phyloP scores from a whole-genome alignment of 1,140 invertebrate genomes.

The Drosophila lini region DNA sequence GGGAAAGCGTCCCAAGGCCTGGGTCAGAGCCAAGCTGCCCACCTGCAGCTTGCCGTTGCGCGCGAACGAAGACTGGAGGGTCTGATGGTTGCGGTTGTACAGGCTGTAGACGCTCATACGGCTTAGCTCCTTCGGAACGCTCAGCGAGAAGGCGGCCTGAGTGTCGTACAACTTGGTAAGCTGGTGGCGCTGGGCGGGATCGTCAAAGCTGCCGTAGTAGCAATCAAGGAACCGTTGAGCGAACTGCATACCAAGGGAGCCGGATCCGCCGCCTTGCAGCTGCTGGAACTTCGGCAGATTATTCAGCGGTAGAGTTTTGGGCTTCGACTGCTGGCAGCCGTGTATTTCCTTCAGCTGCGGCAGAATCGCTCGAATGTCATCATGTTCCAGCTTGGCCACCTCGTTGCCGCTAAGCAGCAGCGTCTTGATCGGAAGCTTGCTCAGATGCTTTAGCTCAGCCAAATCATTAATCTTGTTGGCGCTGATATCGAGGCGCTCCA shows the following conservation, averaged over 20 bases:
- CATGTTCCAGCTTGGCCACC: conserved; percentile 11
- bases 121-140: conserved; percentile 3
- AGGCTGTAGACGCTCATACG: conserved; percentile 11
- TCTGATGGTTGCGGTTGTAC: conserved; percentile 39
- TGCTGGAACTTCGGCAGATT: background rate
- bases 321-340: conserved; percentile 3
- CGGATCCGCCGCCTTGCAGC: background rate
- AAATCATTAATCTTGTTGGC: conserved; percentile 31
- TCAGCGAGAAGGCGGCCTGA: conserved; percentile 36
- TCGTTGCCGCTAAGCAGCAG: conserved; percentile 32
- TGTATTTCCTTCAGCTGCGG: conserved; percentile 22
- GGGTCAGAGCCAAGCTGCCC: conserved; percentile 1
- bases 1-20: conserved; percentile 35
- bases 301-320: too few relatives aligned
- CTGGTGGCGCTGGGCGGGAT: conserved; percentile 1
- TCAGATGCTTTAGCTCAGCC: conserved; percentile 26
- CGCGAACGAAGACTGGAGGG: conserved; percentile 11
- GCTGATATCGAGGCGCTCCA: conserved; percentile 50
- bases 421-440: background rate
- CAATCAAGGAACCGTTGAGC: conserved; percentile 5
- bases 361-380: conserved; percentile 8
- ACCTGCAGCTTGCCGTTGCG: conserved; percentile 24
- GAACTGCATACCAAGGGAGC: background rate
- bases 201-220: conserved; percentile 37
- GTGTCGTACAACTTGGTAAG: conserved; percentile 20